Evolutionary conservation across 2,797 vertebrate species (phyloP).

Genomic region (Neopelma chrysocephalum): DNA sequence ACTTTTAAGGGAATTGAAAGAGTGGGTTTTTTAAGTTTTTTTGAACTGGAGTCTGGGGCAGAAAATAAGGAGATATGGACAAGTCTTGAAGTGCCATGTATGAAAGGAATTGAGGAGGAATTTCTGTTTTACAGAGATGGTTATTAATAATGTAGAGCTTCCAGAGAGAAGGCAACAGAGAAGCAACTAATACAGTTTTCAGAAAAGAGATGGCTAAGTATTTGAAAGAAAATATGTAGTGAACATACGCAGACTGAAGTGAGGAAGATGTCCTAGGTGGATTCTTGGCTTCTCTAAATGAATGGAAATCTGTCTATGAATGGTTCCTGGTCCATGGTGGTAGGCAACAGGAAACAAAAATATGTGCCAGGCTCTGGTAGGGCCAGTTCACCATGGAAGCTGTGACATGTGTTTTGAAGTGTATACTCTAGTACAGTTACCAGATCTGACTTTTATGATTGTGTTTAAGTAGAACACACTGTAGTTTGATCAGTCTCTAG

Average conservation of each 20-base stretch:
- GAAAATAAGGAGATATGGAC: neutral
- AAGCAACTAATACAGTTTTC: neutral
- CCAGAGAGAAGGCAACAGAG: neutral
- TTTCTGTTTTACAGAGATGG: neutral
- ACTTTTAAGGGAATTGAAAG: neutral
- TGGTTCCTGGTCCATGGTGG: slow-evolving; percentile 65
- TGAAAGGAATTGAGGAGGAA: neutral
- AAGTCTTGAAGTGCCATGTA: neutral
- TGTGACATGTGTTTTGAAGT: slow-evolving; percentile 55
- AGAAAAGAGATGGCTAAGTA: neutral
- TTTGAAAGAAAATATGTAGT: neutral
- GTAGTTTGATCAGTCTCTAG: neutral
- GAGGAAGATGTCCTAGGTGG: neutral
- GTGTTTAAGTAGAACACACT: neutral
- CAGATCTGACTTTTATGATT: slow-evolving; percentile 68
- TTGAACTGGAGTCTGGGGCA: neutral
- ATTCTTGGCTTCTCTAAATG: neutral
- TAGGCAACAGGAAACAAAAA: slow-evolving; percentile 45
- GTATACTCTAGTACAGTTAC: slow-evolving; percentile 43
- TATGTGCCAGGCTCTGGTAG: neutral
- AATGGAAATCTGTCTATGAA: slow-evolving; percentile 63
- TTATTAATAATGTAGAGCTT: neutral
- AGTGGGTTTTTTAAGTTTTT: neutral
- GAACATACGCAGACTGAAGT: neutral
- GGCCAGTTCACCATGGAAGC: neutral